Evolutionary conservation across 2,888 invertebrate species (phyloP), one percentile per base, ranked within the genome.

Genomic region (Carcina quercana): DNA sequence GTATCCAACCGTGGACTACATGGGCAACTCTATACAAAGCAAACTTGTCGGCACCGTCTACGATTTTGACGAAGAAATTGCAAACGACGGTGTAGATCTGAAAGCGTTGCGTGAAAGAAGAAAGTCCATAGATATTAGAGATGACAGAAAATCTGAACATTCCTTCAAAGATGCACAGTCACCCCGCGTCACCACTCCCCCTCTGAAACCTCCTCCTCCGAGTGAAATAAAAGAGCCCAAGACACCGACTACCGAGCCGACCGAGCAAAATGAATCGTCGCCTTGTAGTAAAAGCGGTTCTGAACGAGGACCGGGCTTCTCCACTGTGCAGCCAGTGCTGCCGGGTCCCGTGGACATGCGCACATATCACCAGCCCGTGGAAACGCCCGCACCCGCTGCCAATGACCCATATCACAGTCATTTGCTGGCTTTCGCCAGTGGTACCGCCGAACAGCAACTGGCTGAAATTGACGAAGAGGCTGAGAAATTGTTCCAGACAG

Each of bases 331-430:
- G 44, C 91, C 93, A 0, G 87, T 94, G 30, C 67, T 95, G 40
- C 94, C 95, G 0, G 95, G 94, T 1, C 95, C 95, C 0, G 95
- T 95, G 0, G 94, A 95, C 62, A 95, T 95, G 95, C 88, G 95
- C 32, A 94, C 94, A 0, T 95, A 95, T 61, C 92, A 89, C 55
- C 78, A 86, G 11, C 78, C 86, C 1, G 83, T 86, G 37, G 90
- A 89, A 40, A 85, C 86, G 14, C 85, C 86, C 35, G 75, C 17
- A 2, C 86, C 87, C 27, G 68, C 83, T 1, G 84, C 88, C 12
- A 78, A 76, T 3, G 89, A 89, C 41, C 85, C 87, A 0, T 89
- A 87, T 43, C 86, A 87, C 34, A 87, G 51, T 22, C 88, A 91
- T 58, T 63, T 92, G 26, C 53, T 91, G 4, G 88, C 88, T 12